These are phyloP conservation scores for Apostichopus leukothele DNA, from an alignment of 53 echinoderm and acorn worm species.

Conservation along the genomic window DNA sequence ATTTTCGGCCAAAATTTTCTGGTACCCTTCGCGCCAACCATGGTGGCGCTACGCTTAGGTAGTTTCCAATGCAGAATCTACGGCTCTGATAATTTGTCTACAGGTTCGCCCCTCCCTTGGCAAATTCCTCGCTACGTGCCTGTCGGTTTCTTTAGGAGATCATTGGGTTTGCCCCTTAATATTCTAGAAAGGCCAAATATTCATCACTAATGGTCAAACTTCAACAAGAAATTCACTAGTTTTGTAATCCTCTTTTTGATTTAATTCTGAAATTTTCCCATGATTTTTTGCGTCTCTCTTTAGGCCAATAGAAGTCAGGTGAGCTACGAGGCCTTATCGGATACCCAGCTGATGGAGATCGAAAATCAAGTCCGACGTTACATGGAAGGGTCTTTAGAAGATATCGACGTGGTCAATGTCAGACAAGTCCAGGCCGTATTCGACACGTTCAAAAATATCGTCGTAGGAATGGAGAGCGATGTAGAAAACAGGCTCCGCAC, in stretches of 20 bases:
- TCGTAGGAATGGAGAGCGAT: constrained; percentile 82
- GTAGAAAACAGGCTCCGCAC: constrained; percentile 72
- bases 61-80: too few relatives aligned
- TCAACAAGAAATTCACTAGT: neutral
- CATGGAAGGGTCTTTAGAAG: constrained; percentile 80
- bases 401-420: constrained; percentile 90
- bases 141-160: rapidly evolving
- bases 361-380: constrained; percentile 85
- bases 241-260: too few relatives aligned
- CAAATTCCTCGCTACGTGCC: too few relatives aligned
- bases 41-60: too few relatives aligned
- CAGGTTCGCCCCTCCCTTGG: too few relatives aligned
- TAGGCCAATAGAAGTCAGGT: constrained; percentile 94
- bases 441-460: constrained; percentile 72
- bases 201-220: too few relatives aligned
- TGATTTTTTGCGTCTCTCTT: neutral
- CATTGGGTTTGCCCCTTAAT: too few relatives aligned
- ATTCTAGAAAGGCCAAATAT: too few relatives aligned
- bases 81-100: too few relatives aligned
- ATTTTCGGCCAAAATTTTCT: too few relatives aligned
- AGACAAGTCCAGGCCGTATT: constrained; percentile 87
- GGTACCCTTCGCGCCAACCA: too few relatives aligned
- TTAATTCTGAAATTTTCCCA: neutral
- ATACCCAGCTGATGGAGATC: constrained; percentile 79
- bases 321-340: constrained; percentile 92